Evolutionary conservation across 1,140 invertebrate species (phyloP), one percentile per base, ranked within the genome.

Genomic region (Drosophila pachea): DNA sequence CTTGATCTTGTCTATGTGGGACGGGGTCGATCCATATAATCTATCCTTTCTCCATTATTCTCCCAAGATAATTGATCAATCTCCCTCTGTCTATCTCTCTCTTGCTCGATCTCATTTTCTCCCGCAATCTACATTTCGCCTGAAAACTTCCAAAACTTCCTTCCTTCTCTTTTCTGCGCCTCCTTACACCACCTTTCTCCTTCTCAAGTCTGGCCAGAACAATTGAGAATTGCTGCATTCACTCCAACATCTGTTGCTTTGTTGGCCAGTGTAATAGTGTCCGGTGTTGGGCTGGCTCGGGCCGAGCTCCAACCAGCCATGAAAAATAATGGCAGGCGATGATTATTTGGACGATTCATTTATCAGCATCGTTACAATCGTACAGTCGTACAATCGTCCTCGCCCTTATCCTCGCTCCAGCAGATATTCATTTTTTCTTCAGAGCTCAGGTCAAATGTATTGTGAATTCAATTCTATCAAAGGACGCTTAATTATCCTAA

Each of bases 391-490:
- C 62, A 63, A 68, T 52, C 29, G 22, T 48, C 68, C 54, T 45
- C n/a, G n/a, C n/a, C n/a, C n/a, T n/a, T n/a, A n/a, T n/a, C n/a
- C n/a, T n/a, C n/a, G n/a, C n/a, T 22, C 1, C 22, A 22, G 22
- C 1, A 22, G 22, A 3, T 3, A 22, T 22, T 22, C 22, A 22
- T 22, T 22, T 22, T 22, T 22, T 22, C 22, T 22, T 22, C 22
- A 22, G 22, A 22, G 22, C 22, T 22, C 22, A 22, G 32, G 47
- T 35, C 65, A 72, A 70, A 75, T 61, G 70, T 54, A 68, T 74
- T 81, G 74, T 77, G 76, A 86, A 81, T 81, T 77, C 74, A 72
- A 69, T 86, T 65, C 77, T 82, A 86, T 86, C 70, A 81, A 86
- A 76, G 68, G 67, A 33, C 76, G 71, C 82, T 86, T 74, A 86